Evolutionary conservation across 1,140 invertebrate species (phyloP).

Genomic region (Eumaeus atala): DNA sequence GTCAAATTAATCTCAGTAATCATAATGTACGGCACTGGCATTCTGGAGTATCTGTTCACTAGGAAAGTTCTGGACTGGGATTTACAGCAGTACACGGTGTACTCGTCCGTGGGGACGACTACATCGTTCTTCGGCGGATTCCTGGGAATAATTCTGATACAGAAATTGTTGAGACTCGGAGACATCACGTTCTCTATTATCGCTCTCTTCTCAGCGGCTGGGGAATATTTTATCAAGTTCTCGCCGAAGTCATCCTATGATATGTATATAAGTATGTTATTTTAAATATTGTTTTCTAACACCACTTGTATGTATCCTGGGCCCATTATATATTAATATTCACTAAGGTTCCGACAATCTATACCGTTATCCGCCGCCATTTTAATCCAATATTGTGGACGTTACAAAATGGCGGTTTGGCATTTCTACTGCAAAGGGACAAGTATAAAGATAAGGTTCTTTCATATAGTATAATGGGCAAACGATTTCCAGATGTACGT

Average conservation of each 20-base stretch:
- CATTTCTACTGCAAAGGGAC: too few relatives aligned
- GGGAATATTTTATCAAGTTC: slow-evolving; percentile 66
- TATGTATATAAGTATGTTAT: slow-evolving; percentile 76
- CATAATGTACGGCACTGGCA: slow-evolving; percentile 68
- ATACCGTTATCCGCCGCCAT: too few relatives aligned
- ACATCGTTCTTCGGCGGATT: slow-evolving; percentile 70
- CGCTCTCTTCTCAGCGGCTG: slow-evolving; percentile 47
- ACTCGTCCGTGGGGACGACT: slow-evolving; percentile 51
- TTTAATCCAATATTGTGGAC: too few relatives aligned
- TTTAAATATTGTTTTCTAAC: slow-evolving; percentile 3
- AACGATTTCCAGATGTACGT: too few relatives aligned
- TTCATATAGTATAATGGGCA: too few relatives aligned
- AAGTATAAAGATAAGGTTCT: too few relatives aligned
- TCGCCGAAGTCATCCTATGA: slow-evolving; percentile 77
- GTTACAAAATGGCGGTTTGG: too few relatives aligned
- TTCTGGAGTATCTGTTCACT: slow-evolving; percentile 79
- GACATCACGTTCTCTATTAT: slow-evolving; percentile 64
- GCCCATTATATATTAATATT: too few relatives aligned
- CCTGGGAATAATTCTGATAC: slow-evolving; percentile 70
- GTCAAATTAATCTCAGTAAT: slow-evolving; percentile 74
- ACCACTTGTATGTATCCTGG: too few relatives aligned
- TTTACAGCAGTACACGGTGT: slow-evolving; percentile 76
- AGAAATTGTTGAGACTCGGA: slow-evolving; percentile 60
- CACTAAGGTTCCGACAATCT: too few relatives aligned
- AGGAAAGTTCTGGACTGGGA: slow-evolving; percentile 80